These are phyloP conservation scores for Syngnathus floridae DNA, from an alignment of 2,113 vertebrate species.

Conservation along the genomic window DNA sequence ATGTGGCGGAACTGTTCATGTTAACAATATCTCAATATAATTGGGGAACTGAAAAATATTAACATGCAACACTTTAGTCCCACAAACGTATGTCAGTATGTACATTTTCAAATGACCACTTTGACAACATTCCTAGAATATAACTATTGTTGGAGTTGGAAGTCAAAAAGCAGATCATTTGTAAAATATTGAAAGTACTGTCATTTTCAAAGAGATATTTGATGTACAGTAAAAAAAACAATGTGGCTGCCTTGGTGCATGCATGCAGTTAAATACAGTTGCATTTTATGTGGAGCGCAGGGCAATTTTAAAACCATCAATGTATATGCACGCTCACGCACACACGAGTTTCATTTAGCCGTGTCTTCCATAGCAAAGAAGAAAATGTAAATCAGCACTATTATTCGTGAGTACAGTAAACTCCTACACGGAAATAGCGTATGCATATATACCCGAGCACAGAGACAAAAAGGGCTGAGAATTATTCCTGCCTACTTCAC, in stretches of 20 bases:
- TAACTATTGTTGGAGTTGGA: too few species aligned
- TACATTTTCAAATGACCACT: too few species aligned
- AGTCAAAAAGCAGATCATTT: not conserved
- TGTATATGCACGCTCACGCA: conserved; percentile 1
- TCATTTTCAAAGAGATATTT: not conserved
- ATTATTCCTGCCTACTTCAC: conserved; percentile 18
- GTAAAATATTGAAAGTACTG: not conserved
- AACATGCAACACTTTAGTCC: too few species aligned
- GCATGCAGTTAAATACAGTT: not conserved
- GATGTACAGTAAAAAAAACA: not conserved
- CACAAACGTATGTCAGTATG: too few species aligned
- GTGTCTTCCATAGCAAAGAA: not conserved
- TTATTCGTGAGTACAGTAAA: conserved; percentile 13
- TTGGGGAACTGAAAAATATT: too few species aligned
- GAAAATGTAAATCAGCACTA: conserved; percentile 13
- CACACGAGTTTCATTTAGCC: conserved; percentile 1
- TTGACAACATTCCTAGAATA: too few species aligned
- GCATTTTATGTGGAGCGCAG: not conserved
- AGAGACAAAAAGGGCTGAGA: conserved; percentile 7
- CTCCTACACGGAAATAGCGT: conserved; percentile 13
- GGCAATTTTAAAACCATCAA: not conserved
- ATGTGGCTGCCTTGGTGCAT: not conserved
- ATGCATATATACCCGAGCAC: not conserved
- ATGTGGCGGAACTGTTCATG: too few species aligned
- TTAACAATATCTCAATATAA: too few species aligned